phyloP scores from a whole-genome alignment of 2,888 invertebrate genomes.

The Caenorhabditis becei region DNA sequence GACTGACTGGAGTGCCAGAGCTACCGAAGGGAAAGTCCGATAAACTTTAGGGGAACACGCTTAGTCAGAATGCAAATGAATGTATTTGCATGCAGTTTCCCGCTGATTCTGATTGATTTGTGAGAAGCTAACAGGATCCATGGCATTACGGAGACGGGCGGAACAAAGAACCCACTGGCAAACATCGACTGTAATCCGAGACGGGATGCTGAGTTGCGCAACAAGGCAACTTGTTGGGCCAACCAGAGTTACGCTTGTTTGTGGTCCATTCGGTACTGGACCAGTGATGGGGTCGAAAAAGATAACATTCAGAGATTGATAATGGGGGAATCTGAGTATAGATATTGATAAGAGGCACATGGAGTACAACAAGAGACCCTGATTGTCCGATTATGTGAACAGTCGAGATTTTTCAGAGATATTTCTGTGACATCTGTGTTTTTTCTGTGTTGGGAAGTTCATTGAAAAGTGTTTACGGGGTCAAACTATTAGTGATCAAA shows the following conservation, averaged over 20 bases:
- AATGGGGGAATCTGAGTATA: too few relatives aligned
- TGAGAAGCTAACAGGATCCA: neutral
- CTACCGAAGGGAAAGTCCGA: conserved; percentile 34
- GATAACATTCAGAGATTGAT: neutral
- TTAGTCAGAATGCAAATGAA: conserved; percentile 41
- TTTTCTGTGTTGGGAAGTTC: too few relatives aligned
- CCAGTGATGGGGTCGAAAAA: neutral
- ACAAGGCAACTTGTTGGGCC: conserved; percentile 33
- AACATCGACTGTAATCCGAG: conserved; percentile 44
- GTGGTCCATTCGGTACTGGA: neutral
- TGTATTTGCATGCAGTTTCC: conserved; percentile 19
- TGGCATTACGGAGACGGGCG: conserved; percentile 4
- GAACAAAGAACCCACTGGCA: conserved; percentile 4
- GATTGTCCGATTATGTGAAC: too few relatives aligned
- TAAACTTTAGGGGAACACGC: conserved; percentile 35
- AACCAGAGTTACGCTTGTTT: conserved; percentile 2
- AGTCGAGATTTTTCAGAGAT: too few relatives aligned
- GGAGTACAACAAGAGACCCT: too few relatives aligned
- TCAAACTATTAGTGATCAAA: too few relatives aligned
- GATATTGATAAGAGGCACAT: too few relatives aligned
- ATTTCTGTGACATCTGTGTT: too few relatives aligned
- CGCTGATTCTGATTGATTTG: conserved; percentile 39
- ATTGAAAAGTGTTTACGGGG: too few relatives aligned
- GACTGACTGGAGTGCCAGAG: conserved; percentile 29
- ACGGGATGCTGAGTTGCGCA: conserved; percentile 34